Conservation (phyloP, 2,113 vertebrate species). For the Ellobius talpinus region DNA sequence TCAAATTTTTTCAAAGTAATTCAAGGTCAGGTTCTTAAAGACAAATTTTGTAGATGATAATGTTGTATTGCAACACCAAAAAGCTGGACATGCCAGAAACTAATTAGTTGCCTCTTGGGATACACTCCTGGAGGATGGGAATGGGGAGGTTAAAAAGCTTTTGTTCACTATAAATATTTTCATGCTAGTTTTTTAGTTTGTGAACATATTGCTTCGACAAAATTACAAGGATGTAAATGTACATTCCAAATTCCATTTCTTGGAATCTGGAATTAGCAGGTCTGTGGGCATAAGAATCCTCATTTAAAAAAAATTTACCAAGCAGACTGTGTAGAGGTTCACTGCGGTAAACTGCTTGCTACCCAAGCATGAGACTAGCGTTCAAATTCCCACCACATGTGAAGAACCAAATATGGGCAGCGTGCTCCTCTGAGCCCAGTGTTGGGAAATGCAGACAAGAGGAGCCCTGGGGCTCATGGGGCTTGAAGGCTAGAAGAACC, state of each 20-base stretch:
- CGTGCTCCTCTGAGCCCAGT: background rate
- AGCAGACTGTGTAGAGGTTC: background rate
- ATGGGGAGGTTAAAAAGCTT: background rate
- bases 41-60: background rate
- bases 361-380: background rate
- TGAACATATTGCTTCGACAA: background rate
- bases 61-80: background rate
- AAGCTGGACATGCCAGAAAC: background rate
- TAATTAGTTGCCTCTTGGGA: background rate
- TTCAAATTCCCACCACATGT: background rate
- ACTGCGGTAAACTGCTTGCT: background rate
- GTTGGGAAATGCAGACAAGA: background rate
- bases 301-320: background rate
- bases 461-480: background rate
- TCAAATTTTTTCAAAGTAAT: background rate
- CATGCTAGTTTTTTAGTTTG: background rate
- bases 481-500: background rate
- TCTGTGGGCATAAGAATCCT: background rate
- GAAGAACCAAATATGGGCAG: background rate
- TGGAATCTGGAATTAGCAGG: background rate
- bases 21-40: background rate
- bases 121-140: background rate
- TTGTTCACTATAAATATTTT: constrained; percentile 13
- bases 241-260: background rate
- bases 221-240: background rate